Evolutionary conservation across 1,140 invertebrate genomes (phyloP), one percentile per base, ranked within the genome.

Genomic region (Asobara japonica): DNA sequence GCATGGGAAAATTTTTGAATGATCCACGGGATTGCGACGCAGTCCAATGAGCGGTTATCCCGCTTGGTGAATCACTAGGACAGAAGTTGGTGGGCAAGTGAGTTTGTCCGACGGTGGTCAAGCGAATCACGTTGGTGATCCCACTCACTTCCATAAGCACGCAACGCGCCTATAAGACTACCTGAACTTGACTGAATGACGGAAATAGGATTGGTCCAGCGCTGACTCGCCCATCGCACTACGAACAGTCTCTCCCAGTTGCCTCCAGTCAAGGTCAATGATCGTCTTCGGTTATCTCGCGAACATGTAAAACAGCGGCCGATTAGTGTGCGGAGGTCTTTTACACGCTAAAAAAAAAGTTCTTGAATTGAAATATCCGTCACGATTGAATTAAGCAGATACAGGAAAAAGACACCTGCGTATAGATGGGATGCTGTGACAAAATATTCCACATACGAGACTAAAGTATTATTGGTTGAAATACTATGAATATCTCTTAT

Each of bases 121-220:
- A 56, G 22, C 51, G 11, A 25, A 10, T 7, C 51, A 27, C 13
- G 22, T 25, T 27, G 51, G 3, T 27, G 22, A 56, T 56, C 51
- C 51, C 51, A 56, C 51, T 27, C 18, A 22, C 2, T 56, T 56
- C 22, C 22, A 25, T 13, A 25, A 18, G 51, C 20, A 56, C 20
- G 31, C 31, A 36, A 36, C 31, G 4, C 25, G 13, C 51, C 13
- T 1, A 25, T 1, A 10, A 56, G 51, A 56, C 51, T 2, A 56
- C 10, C 51, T 56, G 51, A 56, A 56, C 51, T 56, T 56, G 51
- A 56, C 51, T 56, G 51, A 2, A 45, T 56, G 51, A 27, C n/a
- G 20, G 45, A 51, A 18, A 51, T 10, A 56, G 51, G 2, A 6
- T 56, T 56, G 18, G 51, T 25, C 51, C 51, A 56, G 10, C 25